Evolutionary conservation across 2,888 invertebrate species (phyloP), one percentile per base, ranked within the genome.

Genomic region (Dasysyrphus tricinctus): DNA sequence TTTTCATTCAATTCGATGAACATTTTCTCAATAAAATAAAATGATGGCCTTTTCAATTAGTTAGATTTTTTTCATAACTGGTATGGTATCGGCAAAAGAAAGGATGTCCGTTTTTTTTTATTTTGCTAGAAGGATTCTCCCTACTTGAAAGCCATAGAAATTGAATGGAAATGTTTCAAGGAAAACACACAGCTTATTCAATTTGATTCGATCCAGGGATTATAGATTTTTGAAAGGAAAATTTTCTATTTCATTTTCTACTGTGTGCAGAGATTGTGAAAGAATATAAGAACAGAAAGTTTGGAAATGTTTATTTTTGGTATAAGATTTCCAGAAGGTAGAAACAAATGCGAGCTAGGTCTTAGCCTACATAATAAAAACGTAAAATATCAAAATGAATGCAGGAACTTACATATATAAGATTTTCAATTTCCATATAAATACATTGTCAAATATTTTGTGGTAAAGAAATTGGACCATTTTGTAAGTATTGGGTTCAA

Each of bases 21-120:
- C 65, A 57, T 47, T 76, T n/a, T 57, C 65, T 57, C 57, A 47
- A 57, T 12, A 24, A 67, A 56, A 47, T 47, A 65, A 16, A 47
- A 65, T 65, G 47, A 57, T 34, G 19, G 44, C 34, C 44, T 67
- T 24, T 61, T 63, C 56, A 72, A 72, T 78, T 78, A 78, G 78
- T 63, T 54, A 37, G 59, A 34, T 61, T 63, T 79, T 63, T 72
- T 56, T 56, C 34, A 63, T 34, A 51, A 63, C 47, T 34, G 44
- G 24, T 19, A 29, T 51, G 24, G 14, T 29, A 65, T 49, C 49
- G 49, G 16, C 39, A 39, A 37, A n/a, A 16, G 32, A 61, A 19
- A 69, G 59, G 69, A 59, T 65, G 42, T 42, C 44, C 16, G 19
- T 49, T 7, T 16, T 63, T 39, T 11, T 24, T 24, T 24, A 2